Evolutionary conservation across 2,797 vertebrate species (phyloP).

Genomic region (Chaetophractus vellerosus): DNA sequence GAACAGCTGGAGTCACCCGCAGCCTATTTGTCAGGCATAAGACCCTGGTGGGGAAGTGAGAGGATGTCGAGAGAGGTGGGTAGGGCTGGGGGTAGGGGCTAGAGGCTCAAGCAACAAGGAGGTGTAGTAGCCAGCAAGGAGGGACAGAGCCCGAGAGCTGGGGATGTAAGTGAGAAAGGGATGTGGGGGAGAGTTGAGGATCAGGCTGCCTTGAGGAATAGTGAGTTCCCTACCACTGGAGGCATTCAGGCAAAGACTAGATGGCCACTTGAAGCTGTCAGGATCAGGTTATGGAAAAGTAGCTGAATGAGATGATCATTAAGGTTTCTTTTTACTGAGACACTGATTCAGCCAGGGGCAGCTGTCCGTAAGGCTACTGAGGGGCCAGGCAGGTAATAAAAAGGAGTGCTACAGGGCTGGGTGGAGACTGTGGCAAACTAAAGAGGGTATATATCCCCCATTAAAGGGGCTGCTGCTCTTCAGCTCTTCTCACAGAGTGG

Average conservation of each 20-base stretch:
- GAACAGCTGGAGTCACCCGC: neutral
- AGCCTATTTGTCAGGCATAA: neutral
- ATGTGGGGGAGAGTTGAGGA: neutral
- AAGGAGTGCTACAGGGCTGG: neutral
- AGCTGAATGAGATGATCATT: neutral
- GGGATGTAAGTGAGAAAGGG: constrained; percentile 63
- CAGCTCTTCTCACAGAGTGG: neutral
- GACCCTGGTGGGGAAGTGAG: neutral
- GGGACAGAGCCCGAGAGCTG: neutral
- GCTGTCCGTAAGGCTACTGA: neutral
- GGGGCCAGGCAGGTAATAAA: neutral
- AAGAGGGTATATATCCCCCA: neutral
- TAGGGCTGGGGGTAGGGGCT: neutral
- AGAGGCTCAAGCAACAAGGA: neutral
- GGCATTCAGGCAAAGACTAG: neutral
- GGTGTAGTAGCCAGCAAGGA: neutral
- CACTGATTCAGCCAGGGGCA: neutral
- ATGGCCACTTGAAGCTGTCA: neutral
- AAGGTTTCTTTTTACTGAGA: neutral
- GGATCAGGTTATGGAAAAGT: neutral
- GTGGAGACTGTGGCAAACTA: neutral
- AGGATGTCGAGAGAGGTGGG: neutral
- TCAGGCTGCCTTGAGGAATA: neutral
- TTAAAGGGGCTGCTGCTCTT: neutral
- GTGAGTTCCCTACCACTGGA: neutral